Conservation (phyloP, 2,113 vertebrate species). For the Limnothrissa miodon region DNA sequence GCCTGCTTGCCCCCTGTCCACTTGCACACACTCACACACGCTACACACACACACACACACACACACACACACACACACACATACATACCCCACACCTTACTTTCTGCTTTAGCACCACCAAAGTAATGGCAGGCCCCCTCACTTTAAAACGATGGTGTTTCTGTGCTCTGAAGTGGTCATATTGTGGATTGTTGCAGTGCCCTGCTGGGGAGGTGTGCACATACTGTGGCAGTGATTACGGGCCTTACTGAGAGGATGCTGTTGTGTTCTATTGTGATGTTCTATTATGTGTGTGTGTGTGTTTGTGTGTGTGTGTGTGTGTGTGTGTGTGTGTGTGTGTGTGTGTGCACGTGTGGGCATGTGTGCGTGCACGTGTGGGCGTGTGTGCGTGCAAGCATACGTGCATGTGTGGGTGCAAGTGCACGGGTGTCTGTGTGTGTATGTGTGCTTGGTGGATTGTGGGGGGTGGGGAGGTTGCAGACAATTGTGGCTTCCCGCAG, state of each 20-base stretch:
- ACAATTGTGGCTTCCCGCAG: constrained; percentile 55
- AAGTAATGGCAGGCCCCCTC: neutral
- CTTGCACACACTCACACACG: neutral
- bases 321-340: neutral
- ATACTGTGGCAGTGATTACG: neutral
- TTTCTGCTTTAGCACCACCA: neutral
- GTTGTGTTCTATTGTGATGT: neutral
- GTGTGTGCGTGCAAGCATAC: too few relatives aligned
- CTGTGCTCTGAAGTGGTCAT: neutral
- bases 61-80: neutral
- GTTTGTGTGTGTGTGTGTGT: neutral
- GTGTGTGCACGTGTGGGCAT: neutral
- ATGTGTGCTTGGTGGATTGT: neutral
- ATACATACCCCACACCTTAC: neutral
- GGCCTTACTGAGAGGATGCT: neutral
- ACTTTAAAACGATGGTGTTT: neutral
- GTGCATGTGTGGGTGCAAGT: too few relatives aligned
- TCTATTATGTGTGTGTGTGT: neutral
- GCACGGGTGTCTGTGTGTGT: neutral
- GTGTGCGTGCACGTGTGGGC: neutral
- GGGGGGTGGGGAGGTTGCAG: constrained; percentile 32
- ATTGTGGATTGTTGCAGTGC: neutral
- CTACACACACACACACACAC: neutral
- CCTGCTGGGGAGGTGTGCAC: neutral
- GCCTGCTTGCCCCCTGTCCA: constrained; percentile 17